These are phyloP conservation scores for Zeuzera pyrina DNA, from an alignment of 2,888 invertebrate genomes.

Conservation along the genomic window DNA sequence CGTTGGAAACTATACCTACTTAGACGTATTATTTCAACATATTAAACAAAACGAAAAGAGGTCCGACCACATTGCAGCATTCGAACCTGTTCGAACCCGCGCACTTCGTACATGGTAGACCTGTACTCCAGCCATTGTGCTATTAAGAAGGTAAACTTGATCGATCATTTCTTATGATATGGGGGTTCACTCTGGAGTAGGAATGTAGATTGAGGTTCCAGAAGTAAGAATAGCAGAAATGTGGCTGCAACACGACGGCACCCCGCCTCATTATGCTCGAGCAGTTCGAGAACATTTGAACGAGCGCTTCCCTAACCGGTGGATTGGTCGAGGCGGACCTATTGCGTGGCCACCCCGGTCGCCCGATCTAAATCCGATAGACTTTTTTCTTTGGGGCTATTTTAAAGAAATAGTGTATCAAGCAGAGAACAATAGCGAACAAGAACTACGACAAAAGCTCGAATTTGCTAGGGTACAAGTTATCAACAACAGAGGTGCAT, in stretches of 20 bases:
- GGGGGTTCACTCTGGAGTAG: too few species aligned
- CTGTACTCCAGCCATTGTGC: too few species aligned
- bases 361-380: conserved; percentile 12
- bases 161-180: too few species aligned
- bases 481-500: conserved; percentile 12
- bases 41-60: too few species aligned
- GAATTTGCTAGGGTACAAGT: conserved; percentile 10
- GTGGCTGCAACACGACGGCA: conserved; percentile 7
- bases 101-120: too few species aligned
- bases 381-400: conserved; percentile 13
- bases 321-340: conserved; percentile 16
- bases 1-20: too few species aligned
- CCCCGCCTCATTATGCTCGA: conserved; percentile 8
- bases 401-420: conserved; percentile 9
- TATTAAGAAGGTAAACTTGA: too few species aligned
- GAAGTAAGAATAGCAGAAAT: conserved; percentile 1
- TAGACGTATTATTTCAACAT: too few species aligned
- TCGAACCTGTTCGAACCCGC: too few species aligned
- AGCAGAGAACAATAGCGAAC: conserved; percentile 5
- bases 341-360: conserved; percentile 12
- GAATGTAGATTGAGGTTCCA: conserved; percentile 4
- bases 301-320: conserved; percentile 9
- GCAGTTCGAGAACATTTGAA: conserved; percentile 6
- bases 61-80: too few species aligned
- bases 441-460: conserved; percentile 7